These are phyloP conservation scores for Diarsia dahlii DNA, from an alignment of 2,888 invertebrate genomes.

Conservation along the genomic window DNA sequence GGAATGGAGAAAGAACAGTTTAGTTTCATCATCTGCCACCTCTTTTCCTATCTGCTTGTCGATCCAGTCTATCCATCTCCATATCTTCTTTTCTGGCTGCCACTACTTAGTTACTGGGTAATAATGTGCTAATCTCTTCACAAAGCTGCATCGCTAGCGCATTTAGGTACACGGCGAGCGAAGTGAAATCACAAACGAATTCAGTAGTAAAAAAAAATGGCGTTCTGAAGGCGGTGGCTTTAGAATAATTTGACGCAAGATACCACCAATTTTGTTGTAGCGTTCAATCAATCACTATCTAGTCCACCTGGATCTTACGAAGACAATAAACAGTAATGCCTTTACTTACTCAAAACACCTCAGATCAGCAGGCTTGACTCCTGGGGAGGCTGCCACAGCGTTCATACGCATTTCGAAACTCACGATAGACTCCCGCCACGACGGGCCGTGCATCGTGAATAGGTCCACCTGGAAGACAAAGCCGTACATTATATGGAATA, in stretches of 20 bases:
- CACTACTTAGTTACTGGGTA: neutral
- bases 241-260: neutral
- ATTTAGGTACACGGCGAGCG: too few relatives aligned
- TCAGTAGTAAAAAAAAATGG: too few relatives aligned
- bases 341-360: slow-evolving; percentile 90
- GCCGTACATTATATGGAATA: neutral
- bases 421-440: slow-evolving; percentile 93
- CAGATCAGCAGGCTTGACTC: slow-evolving; percentile 90
- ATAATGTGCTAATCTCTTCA: too few relatives aligned
- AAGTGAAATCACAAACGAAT: too few relatives aligned
- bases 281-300: neutral
- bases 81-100: neutral
- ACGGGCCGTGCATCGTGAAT: slow-evolving; percentile 97
- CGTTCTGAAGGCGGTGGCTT: neutral
- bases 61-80: neutral
- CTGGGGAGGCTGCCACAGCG: slow-evolving; percentile 91
- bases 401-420: slow-evolving; percentile 95
- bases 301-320: neutral
- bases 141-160: too few relatives aligned
- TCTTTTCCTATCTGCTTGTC: neutral
- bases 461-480: slow-evolving; percentile 90
- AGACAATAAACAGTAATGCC: too few relatives aligned
- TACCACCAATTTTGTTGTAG: neutral
- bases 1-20: slow-evolving; percentile 51
- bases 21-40: neutral